phyloP scores from a whole-genome alignment of 2,888 invertebrate genomes.

The Lingula anatina region DNA sequence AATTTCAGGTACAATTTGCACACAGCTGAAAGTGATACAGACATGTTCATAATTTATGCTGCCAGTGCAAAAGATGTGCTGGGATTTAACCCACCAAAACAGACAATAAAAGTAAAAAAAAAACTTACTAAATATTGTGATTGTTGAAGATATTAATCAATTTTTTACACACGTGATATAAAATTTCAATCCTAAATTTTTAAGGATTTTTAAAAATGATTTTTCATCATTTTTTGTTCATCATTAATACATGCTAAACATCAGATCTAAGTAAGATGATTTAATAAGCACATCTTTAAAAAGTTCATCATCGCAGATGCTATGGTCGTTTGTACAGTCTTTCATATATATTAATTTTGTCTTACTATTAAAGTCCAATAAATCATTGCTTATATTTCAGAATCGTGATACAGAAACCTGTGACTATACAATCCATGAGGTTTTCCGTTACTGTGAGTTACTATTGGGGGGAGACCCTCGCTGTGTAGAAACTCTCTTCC shows the following conservation, averaged over 20 bases:
- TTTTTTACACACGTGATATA: background rate
- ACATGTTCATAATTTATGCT: slow-evolving; percentile 41
- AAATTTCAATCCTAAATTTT: slow-evolving; percentile 4
- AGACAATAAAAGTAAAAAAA: slow-evolving; percentile 31
- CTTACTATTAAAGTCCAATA: too few relatives aligned
- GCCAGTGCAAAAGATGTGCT: slow-evolving; percentile 27
- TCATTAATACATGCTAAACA: too few relatives aligned
- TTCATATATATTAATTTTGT: too few relatives aligned
- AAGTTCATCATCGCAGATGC: too few relatives aligned
- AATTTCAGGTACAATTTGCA: slow-evolving; percentile 32
- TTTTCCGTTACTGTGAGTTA: slow-evolving; percentile 34
- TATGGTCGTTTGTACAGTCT: too few relatives aligned
- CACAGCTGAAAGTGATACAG: slow-evolving; percentile 30
- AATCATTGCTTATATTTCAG: too few relatives aligned
- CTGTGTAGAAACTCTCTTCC: slow-evolving; percentile 39
- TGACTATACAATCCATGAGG: slow-evolving; percentile 40
- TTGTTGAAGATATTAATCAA: too few relatives aligned
- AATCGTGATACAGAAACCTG: slow-evolving; percentile 25
- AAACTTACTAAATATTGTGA: background rate
- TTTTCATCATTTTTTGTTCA: background rate
- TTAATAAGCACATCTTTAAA: too few relatives aligned
- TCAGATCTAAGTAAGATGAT: too few relatives aligned
- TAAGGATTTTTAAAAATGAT: background rate
- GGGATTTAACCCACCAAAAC: slow-evolving; percentile 33
- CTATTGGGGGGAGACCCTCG: slow-evolving; percentile 30